phyloP scores from a whole-genome alignment of 2,888 invertebrate genomes.

The Melolontha melolontha region DNA sequence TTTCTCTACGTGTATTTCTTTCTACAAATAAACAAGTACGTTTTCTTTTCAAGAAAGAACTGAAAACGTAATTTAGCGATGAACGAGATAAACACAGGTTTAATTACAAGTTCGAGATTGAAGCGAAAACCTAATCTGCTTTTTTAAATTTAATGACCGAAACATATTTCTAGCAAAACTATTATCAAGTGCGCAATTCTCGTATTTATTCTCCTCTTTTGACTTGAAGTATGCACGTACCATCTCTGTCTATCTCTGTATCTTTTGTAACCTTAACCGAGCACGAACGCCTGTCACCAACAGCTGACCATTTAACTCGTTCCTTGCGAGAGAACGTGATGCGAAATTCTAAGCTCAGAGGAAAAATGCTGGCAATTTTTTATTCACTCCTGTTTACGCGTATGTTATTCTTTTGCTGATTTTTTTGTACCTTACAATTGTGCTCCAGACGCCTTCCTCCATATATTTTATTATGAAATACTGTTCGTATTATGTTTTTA shows the following conservation, averaged over 20 bases:
- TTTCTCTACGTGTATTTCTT: too few relatives aligned
- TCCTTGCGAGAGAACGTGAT: constrained; percentile 57
- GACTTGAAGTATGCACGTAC: background rate
- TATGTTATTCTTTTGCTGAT: constrained; percentile 45
- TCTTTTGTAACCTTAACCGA: constrained; percentile 48
- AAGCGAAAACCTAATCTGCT: constrained; percentile 22
- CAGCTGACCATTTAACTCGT: constrained; percentile 60
- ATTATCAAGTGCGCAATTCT: constrained; percentile 21
- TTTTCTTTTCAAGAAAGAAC: background rate
- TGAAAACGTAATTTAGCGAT: constrained; percentile 6
- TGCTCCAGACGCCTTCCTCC: constrained; percentile 40
- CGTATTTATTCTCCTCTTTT: constrained; percentile 4
- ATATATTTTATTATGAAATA: constrained; percentile 46
- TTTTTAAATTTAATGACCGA: constrained; percentile 24
- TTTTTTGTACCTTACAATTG: constrained; percentile 40
- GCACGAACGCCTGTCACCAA: constrained; percentile 55
- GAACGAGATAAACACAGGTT: constrained; percentile 3
- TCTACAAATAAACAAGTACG: too few relatives aligned
- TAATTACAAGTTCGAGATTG: constrained; percentile 24
- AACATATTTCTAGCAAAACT: constrained; percentile 37
- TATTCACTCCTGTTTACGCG: constrained; percentile 54
- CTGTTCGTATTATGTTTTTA: constrained; percentile 33
- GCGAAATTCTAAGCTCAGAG: constrained; percentile 53
- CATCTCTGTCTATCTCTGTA: constrained; percentile 20
- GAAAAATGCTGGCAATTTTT: constrained; percentile 58